Evolutionary conservation across 1,140 invertebrate genomes (phyloP), one percentile per base, ranked within the genome.

Genomic region (Drosophila guanche): DNA sequence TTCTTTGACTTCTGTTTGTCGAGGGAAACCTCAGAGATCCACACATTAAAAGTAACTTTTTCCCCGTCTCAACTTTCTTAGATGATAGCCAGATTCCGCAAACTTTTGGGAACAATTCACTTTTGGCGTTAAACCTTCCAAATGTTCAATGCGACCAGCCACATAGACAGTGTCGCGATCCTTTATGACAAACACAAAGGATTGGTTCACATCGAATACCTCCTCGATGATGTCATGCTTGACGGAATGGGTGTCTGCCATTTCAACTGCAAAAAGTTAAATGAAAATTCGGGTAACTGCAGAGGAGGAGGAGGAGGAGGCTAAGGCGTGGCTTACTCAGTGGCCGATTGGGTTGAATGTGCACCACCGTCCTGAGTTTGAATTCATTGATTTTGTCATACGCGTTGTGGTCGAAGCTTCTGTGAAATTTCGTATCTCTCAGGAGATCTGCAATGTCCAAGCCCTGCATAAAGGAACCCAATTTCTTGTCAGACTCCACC

Each of bases 101-200:
- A 33, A 8, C 29, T 3, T 33, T 33, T 3, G 25, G 25, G 25
- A 27, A 27, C 25, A 27, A 27, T 27, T 27, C 25, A 27, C 25
- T 6, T 27, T 27, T 6, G 25, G 25, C 25, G 25, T 27, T 8
- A 33, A 3, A 3, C 29, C 29, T 8, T 33, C 2, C 7, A 33
- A 10, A 8, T 33, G 7, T 3, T 72, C 27, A 43, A 76, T 45
- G 2, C 55, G 56, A 0, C 73, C 73, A n/a, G 46, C 43, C 48
- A 69, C 51, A 23, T 58, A 69, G 41, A 76, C 63, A 23, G 12
- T 43, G 0, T 3, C 50, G 0, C 12, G n/a, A 29, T 70, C 65
- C 45, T 37, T 70, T 14, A 70, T 46, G 42, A 58, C 25, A 16
- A 70, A 76, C 27, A 69, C 57, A 62, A 76, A 76, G 1, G 56